A percentile compares a stretch with the other conserved stretches of the same genome.
Conservation (phyloP, 2,797 vertebrate species). For the Chelmon rostratus region DNA sequence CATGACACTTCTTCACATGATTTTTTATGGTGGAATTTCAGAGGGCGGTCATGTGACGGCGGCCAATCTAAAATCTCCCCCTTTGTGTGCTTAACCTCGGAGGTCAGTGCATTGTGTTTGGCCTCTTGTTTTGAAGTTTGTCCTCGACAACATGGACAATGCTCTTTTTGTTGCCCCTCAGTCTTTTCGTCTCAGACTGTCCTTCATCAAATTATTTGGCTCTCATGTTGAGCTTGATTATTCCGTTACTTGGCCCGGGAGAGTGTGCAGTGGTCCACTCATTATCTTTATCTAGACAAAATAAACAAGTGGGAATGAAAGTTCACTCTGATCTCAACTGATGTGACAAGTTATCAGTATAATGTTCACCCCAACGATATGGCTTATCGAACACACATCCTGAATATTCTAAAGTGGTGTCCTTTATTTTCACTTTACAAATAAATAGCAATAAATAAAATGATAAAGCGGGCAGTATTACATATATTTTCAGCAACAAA, state of each 20-base stretch:
- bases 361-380: conserved; percentile 1
- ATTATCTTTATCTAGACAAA: conserved; percentile 63
- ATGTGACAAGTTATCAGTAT: conserved; percentile 6
- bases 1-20: conserved; percentile 36
- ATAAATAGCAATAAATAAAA: background rate
- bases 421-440: conserved; percentile 1
- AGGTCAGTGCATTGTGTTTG: conserved; percentile 79
- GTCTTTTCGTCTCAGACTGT: conserved; percentile 65
- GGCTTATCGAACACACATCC: background rate
- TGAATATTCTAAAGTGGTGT: background rate
- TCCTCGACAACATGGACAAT: conserved; percentile 74
- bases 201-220: conserved; percentile 74
- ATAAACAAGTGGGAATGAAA: conserved; percentile 44
- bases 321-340: conserved; percentile 34
- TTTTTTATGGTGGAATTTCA: conserved; percentile 55
- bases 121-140: conserved; percentile 76
- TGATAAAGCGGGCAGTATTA: background rate
- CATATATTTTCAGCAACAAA: background rate
- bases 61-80: conserved; percentile 60
- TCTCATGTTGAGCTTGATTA: conserved; percentile 58
- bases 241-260: conserved; percentile 54
- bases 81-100: conserved; percentile 76
- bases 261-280: conserved; percentile 37
- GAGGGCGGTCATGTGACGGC: conserved; percentile 49
- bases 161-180: conserved; percentile 69